Percentiles rank a stretch among this genome's conserved stretches.
Conservation (phyloP, 2,797 vertebrate species). For the Anomalospiza imberbis region DNA sequence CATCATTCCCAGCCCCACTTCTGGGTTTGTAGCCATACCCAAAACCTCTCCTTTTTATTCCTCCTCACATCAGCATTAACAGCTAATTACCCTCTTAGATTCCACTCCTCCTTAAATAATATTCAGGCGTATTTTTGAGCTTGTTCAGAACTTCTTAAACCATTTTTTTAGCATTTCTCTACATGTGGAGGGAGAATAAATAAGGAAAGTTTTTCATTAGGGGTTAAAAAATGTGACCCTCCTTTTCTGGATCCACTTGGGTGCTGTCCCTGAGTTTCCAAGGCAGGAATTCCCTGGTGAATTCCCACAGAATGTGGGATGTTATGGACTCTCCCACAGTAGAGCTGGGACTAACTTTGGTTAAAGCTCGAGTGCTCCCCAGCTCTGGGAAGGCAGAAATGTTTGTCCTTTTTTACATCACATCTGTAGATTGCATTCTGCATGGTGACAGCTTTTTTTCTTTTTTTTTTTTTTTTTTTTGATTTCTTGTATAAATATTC, state of each 20-base stretch:
- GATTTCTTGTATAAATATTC: conserved; percentile 11
- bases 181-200: neutral
- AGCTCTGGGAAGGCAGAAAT: neutral
- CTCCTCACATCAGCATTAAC: neutral
- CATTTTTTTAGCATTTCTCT: neutral
- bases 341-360: neutral
- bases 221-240: rapidly evolving
- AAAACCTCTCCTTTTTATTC: neutral
- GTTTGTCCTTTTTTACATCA: neutral
- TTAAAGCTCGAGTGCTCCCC: neutral
- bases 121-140: neutral
- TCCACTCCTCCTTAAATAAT: neutral
- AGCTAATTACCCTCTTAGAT: neutral
- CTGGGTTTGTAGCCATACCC: neutral
- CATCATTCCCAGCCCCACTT: neutral
- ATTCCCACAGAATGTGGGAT: neutral
- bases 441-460: neutral
- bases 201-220: neutral
- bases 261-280: neutral
- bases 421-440: neutral
- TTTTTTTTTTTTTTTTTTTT: conserved; percentile 6
- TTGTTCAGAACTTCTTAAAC: neutral
- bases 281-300: neutral
- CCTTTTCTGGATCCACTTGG: neutral
- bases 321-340: neutral